These are phyloP conservation scores for Ephydatia muelleri DNA, from an alignment of 37 sponge, comb jelly and placozoan genomes.

Conservation along the genomic window DNA sequence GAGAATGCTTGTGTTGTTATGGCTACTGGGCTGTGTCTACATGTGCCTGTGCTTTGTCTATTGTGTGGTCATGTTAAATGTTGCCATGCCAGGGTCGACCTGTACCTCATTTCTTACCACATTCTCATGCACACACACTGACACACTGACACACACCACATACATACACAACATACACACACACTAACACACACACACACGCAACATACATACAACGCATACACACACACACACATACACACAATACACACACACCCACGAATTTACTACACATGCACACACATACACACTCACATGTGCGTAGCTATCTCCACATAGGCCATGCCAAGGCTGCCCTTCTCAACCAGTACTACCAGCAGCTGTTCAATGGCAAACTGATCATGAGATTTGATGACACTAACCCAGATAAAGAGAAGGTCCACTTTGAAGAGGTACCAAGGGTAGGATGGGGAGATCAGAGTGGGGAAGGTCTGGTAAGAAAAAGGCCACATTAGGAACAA, in stretches of 20 bases:
- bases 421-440: slow-evolving; percentile 86
- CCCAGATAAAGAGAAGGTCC: slow-evolving; percentile 94
- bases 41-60: too few relatives aligned
- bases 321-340: slow-evolving; percentile 98
- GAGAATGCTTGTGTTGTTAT: background rate
- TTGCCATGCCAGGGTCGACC: background rate
- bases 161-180: background rate
- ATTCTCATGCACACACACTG: background rate
- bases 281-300: background rate
- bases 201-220: background rate
- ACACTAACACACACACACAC: background rate
- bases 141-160: background rate
- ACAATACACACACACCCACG: background rate
- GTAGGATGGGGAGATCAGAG: background rate
- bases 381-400: slow-evolving; percentile 99
- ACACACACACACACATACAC: background rate
- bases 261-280: background rate
- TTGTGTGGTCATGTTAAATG: background rate
- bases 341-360: slow-evolving; percentile 93
- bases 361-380: slow-evolving; percentile 82
- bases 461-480: background rate
- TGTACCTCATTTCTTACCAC: background rate
- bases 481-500: background rate
- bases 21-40: background rate
- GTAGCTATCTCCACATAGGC: slow-evolving; percentile 94